phyloP scores from a whole-genome alignment of 2,888 invertebrate genomes.

The Isoperla grammatica region DNA sequence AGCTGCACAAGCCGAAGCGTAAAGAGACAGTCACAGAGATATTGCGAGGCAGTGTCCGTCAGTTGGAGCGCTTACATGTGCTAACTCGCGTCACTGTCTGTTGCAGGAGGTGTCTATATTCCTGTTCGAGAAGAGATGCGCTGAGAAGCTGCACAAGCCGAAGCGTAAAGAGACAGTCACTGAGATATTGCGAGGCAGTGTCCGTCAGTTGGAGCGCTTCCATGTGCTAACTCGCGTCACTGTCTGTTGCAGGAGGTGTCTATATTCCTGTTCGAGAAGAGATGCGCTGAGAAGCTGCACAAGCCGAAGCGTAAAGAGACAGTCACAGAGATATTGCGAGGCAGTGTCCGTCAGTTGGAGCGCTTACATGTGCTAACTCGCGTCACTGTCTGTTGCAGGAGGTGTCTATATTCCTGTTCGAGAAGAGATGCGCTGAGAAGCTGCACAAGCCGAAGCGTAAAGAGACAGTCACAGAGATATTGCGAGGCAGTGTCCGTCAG shows the following conservation, averaged over 20 bases:
- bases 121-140: conserved; percentile 87
- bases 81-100: conserved; percentile 33
- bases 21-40: conserved; percentile 90
- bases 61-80: conserved; percentile 73
- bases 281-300: conserved; percentile 84
- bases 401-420: conserved; percentile 89
- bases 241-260: conserved; percentile 73
- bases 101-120: conserved; percentile 89
- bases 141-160: conserved; percentile 88
- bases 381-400: conserved; percentile 59
- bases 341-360: conserved; percentile 73
- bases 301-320: conserved; percentile 88
- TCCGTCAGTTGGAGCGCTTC: conserved; percentile 72
- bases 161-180: conserved; percentile 88
- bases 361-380: too few species aligned
- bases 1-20: conserved; percentile 84
- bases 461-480: conserved; percentile 84
- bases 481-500: conserved; percentile 71
- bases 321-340: conserved; percentile 81
- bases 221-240: too few species aligned
- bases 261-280: conserved; percentile 90
- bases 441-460: conserved; percentile 87
- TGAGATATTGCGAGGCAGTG: conserved; percentile 74
- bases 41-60: conserved; percentile 69
- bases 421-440: conserved; percentile 88